Evolutionary conservation across 2,888 invertebrate species (phyloP), one percentile per base, ranked within the genome.

Genomic region (Thecophora atra): DNA sequence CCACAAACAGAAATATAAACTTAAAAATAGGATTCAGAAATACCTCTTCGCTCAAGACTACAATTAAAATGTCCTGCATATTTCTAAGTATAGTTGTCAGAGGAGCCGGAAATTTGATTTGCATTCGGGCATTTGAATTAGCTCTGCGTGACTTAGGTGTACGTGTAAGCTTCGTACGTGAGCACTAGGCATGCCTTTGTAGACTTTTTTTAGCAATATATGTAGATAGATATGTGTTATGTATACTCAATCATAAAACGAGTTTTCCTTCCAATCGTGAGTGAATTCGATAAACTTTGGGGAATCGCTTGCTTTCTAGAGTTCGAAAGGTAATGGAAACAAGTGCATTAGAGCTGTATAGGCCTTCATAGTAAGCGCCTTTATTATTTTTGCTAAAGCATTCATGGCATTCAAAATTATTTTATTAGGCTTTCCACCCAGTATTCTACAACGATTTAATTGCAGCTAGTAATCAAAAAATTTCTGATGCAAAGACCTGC

Each of bases 31-130:
- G n/a, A n/a, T n/a, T n/a, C n/a, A n/a, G n/a, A n/a, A n/a, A 19
- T n/a, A 8, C 37, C 11, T 1, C 7, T 19, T 19, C 3, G 17
- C 62, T 37, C 13, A 21, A 58, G 24, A 21, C 24, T 44, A 37
- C 58, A 68, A 68, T 44, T 47, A 30, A 58, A 68, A 68, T 44
- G 13, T 13, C 21, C 11, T 68, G 68, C 58, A 58, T 56, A 42
- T 19, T 30, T 56, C 7, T 13, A 64, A 26, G 11, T 19, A 26
- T 15, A 3, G 24, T 17, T 17, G 5, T 1, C 21, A 7, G 6
- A 21, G 15, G 15, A 21, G 64, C 64, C 4, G 47, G 17, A 11
- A 47, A n/a, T 15, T 47, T 17, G 47, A 8, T n/a, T n/a, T 47
- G 15, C 1, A 47, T 47, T n/a, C 47, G 3, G 11, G 6, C 47